phyloP scores from a whole-genome alignment of 1,140 invertebrate species.

The Steinernema khuongi region DNA sequence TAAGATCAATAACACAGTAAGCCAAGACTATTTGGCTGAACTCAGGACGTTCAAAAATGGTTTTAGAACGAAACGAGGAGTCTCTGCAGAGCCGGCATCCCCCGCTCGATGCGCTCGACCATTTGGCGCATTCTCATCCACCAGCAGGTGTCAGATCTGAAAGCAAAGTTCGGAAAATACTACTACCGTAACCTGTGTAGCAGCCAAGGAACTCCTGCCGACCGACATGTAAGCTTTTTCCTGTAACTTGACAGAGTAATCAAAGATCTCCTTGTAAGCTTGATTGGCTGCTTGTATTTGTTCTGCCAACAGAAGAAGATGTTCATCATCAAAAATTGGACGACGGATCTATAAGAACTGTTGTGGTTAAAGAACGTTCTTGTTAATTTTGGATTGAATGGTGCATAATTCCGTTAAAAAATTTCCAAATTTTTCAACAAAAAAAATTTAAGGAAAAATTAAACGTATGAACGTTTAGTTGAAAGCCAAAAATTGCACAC shows the following conservation, averaged over 20 bases:
- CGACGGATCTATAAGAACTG: no score
- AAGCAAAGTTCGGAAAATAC: slow-evolving; percentile 61
- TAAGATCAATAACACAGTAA: slow-evolving; percentile 38
- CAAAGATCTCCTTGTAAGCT: slow-evolving; percentile 9
- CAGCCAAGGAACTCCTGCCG: slow-evolving; percentile 58
- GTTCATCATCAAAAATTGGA: no score
- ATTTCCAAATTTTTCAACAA: no score
- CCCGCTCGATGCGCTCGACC: slow-evolving; percentile 59
- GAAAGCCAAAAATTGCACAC: no score
- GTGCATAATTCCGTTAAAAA: no score
- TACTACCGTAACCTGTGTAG: slow-evolving; percentile 63
- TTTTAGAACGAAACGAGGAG: slow-evolving; percentile 60
- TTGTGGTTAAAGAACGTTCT: no score
- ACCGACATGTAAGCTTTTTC: slow-evolving; percentile 54
- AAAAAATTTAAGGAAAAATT: no score
- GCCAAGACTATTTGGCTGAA: slow-evolving; percentile 38
- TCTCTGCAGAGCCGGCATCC: slow-evolving; percentile 62
- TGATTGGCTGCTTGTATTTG: no score
- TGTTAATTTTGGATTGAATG: no score
- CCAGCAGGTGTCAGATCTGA: slow-evolving; percentile 60
- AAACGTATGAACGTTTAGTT: no score
- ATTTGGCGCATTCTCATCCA: slow-evolving; percentile 63
- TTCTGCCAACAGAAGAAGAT: no score
- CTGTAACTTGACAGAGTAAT: not conserved
- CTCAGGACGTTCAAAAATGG: slow-evolving; percentile 26